These are phyloP conservation scores for Noctua pronuba DNA, from an alignment of 2,888 invertebrate genomes.

Conservation along the genomic window DNA sequence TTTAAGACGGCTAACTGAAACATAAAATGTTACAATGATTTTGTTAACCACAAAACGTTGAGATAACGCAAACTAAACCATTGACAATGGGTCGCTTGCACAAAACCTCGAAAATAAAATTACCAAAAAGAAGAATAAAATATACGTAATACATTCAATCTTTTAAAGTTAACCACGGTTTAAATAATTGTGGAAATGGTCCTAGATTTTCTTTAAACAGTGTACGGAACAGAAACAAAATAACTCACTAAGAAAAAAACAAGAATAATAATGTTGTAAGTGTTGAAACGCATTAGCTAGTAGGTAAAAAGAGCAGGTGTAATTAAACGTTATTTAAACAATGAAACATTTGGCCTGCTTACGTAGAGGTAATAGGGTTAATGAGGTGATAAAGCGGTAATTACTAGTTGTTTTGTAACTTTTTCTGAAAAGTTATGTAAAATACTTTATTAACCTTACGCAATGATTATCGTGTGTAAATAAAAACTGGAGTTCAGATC, in stretches of 20 bases:
- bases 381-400: conserved; percentile 37
- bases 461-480: neutral
- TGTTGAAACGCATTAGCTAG: neutral
- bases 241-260: neutral
- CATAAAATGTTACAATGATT: neutral
- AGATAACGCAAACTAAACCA: neutral
- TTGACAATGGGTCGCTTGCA: neutral
- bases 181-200: neutral
- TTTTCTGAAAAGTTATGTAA: conserved; percentile 4
- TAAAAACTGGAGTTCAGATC: neutral
- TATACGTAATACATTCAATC: neutral
- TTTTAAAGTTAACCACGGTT: neutral
- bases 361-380: conserved; percentile 39
- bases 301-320: conserved; percentile 48
- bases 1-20: neutral
- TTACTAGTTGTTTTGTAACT: conserved; percentile 11
- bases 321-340: conserved; percentile 28
- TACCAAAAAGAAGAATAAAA: neutral
- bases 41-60: neutral
- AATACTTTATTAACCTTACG: neutral
- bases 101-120: neutral
- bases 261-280: conserved; percentile 12
- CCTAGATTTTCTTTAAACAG: neutral
- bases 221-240: conserved; percentile 3
- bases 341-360: conserved; percentile 39